phyloP scores from a whole-genome alignment of 2,797 vertebrate species.

The Crossoptilon crossoptilon region DNA sequence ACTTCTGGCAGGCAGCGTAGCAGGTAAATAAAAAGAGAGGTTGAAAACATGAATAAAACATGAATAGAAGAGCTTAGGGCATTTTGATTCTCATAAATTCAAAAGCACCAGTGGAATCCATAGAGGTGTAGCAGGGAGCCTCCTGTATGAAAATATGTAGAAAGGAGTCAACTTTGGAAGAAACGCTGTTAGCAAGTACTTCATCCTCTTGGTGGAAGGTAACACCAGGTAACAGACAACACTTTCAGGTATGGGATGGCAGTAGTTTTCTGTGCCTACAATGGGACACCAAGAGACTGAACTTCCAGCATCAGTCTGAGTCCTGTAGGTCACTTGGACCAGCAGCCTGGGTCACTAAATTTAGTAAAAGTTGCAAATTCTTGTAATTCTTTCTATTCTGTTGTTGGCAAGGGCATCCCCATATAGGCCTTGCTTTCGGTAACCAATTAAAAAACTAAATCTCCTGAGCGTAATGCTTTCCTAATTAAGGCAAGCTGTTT shows the following conservation, averaged over 20 bases:
- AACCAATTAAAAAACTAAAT: not conserved
- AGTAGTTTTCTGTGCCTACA: not conserved
- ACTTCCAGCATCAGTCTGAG: not conserved
- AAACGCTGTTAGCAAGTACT: not conserved
- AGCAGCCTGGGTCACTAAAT: not conserved
- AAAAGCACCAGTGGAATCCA: not conserved
- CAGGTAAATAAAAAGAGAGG: constrained; percentile 67
- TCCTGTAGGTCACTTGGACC: fast-evolving
- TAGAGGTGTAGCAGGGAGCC: not conserved
- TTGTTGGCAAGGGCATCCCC: not conserved
- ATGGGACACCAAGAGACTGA: fast-evolving
- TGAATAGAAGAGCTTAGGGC: constrained; percentile 10
- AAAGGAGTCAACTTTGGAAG: not conserved
- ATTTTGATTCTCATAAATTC: constrained; percentile 44
- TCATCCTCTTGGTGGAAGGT: not conserved
- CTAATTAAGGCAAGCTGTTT: not conserved
- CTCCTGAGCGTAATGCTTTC: not conserved
- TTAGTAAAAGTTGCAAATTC: not conserved
- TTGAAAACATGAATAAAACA: constrained; percentile 71
- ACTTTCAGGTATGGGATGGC: not conserved
- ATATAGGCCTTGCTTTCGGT: not conserved
- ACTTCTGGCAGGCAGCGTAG: constrained; percentile 34
- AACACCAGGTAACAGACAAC: not conserved
- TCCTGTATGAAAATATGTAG: not conserved
- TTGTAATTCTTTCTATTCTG: not conserved